These are phyloP conservation scores for Actinostola sp. DNA, from an alignment of 92 coral and sea anemone genomes.

Conservation along the genomic window DNA sequence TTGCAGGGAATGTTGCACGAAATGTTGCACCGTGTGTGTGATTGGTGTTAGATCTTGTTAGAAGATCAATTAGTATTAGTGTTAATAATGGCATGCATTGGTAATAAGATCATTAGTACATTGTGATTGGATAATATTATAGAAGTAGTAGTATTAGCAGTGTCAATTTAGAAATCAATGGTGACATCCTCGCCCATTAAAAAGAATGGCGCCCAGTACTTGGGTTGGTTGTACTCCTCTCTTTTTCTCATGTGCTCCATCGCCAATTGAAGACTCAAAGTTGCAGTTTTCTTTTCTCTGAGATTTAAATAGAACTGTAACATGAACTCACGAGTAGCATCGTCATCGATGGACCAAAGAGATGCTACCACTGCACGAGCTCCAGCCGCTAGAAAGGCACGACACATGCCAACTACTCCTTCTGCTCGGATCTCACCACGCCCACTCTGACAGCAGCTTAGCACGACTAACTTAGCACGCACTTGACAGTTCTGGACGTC, in stretches of 20 bases:
- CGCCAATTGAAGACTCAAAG: conserved; percentile 10
- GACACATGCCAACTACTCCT: conserved; percentile 32
- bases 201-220: conserved; percentile 24
- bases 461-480: conserved; percentile 20
- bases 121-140: no score
- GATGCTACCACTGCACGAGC: conserved; percentile 47
- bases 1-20: no score
- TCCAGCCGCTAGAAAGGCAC: conserved; percentile 37
- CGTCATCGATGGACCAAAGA: conserved; percentile 35
- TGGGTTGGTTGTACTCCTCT: neutral
- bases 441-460: conserved; percentile 35
- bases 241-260: conserved; percentile 7
- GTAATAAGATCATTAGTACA: no score
- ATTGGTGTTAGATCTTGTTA: no score
- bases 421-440: conserved; percentile 33
- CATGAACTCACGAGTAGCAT: conserved; percentile 25
- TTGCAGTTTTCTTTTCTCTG: conserved; percentile 5
- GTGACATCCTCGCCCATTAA: conserved; percentile 22
- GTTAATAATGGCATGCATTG: no score
- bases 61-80: no score
- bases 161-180: no score
- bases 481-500: conserved; percentile 11
- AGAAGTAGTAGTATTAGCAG: no score
- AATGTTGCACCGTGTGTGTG: no score
- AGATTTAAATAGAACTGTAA: neutral